phyloP scores from a whole-genome alignment of 2,797 vertebrate genomes.

The Gymnocypris eckloni region DNA sequence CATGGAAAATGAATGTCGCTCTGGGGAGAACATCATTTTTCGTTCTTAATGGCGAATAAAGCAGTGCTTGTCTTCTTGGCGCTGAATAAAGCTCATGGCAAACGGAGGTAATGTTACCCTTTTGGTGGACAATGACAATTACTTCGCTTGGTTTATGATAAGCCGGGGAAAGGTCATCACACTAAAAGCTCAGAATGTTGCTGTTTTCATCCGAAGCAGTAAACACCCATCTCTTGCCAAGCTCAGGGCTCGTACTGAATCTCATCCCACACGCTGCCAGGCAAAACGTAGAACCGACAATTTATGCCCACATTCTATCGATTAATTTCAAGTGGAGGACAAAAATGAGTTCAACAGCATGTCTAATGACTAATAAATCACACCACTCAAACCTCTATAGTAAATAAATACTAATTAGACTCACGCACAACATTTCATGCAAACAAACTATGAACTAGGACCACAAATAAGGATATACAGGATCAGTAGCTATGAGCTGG shows the following conservation, averaged over 20 bases:
- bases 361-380: slow-evolving; percentile 43
- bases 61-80: slow-evolving; percentile 40
- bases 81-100: slow-evolving; percentile 39
- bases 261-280: slow-evolving; percentile 22
- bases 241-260: not conserved
- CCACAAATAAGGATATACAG: not conserved
- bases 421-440: not conserved
- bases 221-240: slow-evolving; percentile 31
- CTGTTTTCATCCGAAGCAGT: slow-evolving; percentile 27
- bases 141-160: slow-evolving; percentile 14
- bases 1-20: slow-evolving; percentile 13
- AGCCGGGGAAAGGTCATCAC: slow-evolving; percentile 43
- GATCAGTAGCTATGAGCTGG: not conserved
- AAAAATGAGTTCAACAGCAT: slow-evolving; percentile 25
- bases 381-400: slow-evolving; percentile 3
- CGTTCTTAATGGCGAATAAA: slow-evolving; percentile 49
- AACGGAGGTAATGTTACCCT: slow-evolving; percentile 22
- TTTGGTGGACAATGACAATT: slow-evolving; percentile 38
- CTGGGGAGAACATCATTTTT: slow-evolving; percentile 38
- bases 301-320: slow-evolving; percentile 24
- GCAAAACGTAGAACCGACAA: not conserved
- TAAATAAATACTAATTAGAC: slow-evolving; percentile 23
- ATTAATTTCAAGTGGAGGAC: slow-evolving; percentile 13
- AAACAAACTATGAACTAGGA: not conserved
- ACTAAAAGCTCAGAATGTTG: slow-evolving; percentile 29